phyloP scores from a whole-genome alignment of 1,140 invertebrate species.

The Helicorthomorpha holstii region DNA sequence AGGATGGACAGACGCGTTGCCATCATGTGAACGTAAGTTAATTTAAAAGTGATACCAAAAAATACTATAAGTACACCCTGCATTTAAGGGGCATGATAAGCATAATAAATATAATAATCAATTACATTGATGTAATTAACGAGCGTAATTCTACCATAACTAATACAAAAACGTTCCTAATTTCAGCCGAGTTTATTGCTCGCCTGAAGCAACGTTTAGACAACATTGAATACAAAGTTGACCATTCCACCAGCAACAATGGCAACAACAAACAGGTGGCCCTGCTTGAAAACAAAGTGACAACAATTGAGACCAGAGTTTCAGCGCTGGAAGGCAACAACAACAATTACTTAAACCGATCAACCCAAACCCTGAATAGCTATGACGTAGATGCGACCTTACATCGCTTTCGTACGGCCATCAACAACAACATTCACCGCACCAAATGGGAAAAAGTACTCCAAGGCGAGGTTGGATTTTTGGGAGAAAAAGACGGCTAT shows the following conservation, averaged over 20 bases:
- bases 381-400: constrained; percentile 3
- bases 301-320: background rate
- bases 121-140: no score
- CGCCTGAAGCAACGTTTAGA: background rate
- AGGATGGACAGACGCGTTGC: background rate
- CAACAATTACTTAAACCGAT: no score
- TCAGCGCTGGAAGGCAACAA: background rate
- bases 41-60: background rate
- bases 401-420: background rate
- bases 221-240: background rate
- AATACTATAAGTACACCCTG: no score
- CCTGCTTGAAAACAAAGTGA: constrained; percentile 1
- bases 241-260: background rate
- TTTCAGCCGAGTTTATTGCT: background rate
- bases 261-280: background rate
- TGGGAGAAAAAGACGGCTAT: constrained; percentile 5
- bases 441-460: constrained; percentile 1
- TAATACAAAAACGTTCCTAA: background rate
- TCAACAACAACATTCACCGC: background rate
- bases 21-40: constrained; percentile 6
- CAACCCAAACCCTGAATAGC: background rate
- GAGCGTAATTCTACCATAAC: no score
- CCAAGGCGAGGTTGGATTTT: background rate
- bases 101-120: background rate
- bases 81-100: no score